Percentiles rank a stretch among this genome's conserved stretches.
Conservation (phyloP, 2,797 vertebrate genomes). For the Tinamus major region DNA sequence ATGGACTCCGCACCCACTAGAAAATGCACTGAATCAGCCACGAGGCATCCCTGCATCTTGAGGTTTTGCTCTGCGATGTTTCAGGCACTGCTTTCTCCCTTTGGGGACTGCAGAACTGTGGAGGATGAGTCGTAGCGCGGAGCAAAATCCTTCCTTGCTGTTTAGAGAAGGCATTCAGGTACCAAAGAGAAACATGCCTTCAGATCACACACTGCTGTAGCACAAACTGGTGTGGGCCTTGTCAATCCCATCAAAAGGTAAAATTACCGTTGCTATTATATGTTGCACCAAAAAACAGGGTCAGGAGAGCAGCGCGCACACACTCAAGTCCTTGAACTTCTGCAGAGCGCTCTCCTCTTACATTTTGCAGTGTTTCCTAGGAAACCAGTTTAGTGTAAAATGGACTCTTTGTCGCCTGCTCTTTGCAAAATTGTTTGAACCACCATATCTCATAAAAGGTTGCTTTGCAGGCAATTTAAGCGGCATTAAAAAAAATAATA, state of each 20-base stretch:
- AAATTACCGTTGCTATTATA: slow-evolving; percentile 27
- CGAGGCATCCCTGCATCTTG: neutral
- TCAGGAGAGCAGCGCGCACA: neutral
- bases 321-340: slow-evolving; percentile 77
- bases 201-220: neutral
- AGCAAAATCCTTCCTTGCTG: neutral
- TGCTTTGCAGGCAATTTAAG: slow-evolving; percentile 75
- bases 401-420: slow-evolving; percentile 80
- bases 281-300: neutral
- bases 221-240: slow-evolving; percentile 6
- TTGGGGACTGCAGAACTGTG: neutral
- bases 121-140: slow-evolving; percentile 4
- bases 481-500: slow-evolving; percentile 63
- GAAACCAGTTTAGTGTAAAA: slow-evolving; percentile 80
- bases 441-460: slow-evolving; percentile 75
- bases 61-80: neutral
- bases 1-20: neutral
- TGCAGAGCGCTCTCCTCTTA: slow-evolving; percentile 71
- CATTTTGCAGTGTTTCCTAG: slow-evolving; percentile 80
- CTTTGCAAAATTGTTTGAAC: slow-evolving; percentile 82
- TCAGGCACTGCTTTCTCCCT: neutral
- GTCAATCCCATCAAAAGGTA: slow-evolving; percentile 16
- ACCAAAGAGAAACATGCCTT: neutral
- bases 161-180: slow-evolving; percentile 22
- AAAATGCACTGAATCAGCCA: neutral